Percentiles rank a stretch among this genome's conserved stretches.
These are phyloP conservation scores for Tortricodes alternella DNA, from an alignment of 2,888 invertebrate species.

Conservation along the genomic window DNA sequence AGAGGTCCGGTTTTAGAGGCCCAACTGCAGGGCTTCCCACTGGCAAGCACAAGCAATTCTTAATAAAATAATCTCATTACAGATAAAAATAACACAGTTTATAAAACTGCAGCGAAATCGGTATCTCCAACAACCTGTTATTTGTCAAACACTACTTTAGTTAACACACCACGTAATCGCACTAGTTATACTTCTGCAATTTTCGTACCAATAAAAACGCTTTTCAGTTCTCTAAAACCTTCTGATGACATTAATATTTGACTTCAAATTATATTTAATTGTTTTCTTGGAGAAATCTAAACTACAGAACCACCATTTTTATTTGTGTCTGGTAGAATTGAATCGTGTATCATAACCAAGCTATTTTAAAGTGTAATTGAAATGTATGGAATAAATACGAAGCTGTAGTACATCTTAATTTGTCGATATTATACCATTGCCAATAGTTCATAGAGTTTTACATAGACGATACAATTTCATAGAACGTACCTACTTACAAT, in stretches of 20 bases:
- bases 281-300: slow-evolving; percentile 58
- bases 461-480: slow-evolving; percentile 8
- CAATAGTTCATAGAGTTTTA: slow-evolving; percentile 31
- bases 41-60: slow-evolving; percentile 30
- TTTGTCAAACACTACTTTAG: slow-evolving; percentile 75
- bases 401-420: slow-evolving; percentile 38
- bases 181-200: slow-evolving; percentile 50
- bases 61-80: slow-evolving; percentile 42
- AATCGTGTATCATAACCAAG: slow-evolving; percentile 51
- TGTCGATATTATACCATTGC: slow-evolving; percentile 52
- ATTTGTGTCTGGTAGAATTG: slow-evolving; percentile 71
- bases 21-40: slow-evolving; percentile 20
- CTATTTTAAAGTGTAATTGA: background rate
- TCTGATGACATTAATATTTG: slow-evolving; percentile 43
- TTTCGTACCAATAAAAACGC: slow-evolving; percentile 49
- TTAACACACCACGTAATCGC: slow-evolving; percentile 64
- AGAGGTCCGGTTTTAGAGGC: slow-evolving; percentile 32
- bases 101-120: slow-evolving; percentile 74
- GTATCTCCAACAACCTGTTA: slow-evolving; percentile 81
- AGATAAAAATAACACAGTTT: slow-evolving; percentile 62
- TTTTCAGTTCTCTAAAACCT: slow-evolving; percentile 44
- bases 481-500: background rate
- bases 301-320: slow-evolving; percentile 80
- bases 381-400: slow-evolving; percentile 2
- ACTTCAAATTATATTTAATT: slow-evolving; percentile 58